Conservation (phyloP, 2,113 vertebrate genomes). For the Amazona guildingii region DNA sequence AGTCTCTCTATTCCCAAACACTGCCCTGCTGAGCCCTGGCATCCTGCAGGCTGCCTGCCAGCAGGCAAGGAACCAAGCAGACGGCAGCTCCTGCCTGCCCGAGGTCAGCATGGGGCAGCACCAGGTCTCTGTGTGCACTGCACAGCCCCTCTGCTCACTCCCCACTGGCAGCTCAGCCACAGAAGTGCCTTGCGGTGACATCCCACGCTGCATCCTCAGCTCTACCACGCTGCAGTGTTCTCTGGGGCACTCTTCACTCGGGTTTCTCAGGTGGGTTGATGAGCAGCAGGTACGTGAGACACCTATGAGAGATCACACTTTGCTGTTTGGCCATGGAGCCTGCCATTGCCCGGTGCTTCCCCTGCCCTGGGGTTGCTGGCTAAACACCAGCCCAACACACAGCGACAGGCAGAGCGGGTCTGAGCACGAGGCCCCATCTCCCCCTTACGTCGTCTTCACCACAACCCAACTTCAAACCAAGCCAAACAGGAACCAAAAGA, state of each 20-base stretch:
- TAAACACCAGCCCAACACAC: background rate
- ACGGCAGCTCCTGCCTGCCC: background rate
- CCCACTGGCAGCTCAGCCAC: background rate
- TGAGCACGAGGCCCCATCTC: background rate
- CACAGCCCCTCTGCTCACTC: background rate
- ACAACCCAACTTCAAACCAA: background rate
- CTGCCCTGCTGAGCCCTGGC: background rate
- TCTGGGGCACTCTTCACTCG: rapidly evolving
- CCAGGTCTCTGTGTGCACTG: background rate
- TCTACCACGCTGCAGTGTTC: background rate
- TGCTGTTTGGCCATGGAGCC: background rate
- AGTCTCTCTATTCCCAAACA: background rate
- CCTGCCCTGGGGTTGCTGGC: background rate
- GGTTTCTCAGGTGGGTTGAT: background rate
- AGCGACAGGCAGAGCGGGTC: rapidly evolving
- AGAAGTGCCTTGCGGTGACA: background rate
- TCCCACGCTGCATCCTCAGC: background rate
- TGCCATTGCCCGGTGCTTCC: background rate
- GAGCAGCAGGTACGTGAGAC: background rate
- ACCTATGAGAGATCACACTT: background rate
- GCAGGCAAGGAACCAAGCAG: background rate
- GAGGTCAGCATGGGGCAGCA: background rate
- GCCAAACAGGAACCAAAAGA: conserved; percentile 38
- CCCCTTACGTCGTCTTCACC: background rate
- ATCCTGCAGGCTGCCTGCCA: background rate